Percentiles rank a stretch among this genome's conserved stretches.
Evolutionary conservation across 2,888 invertebrate genomes (phyloP).

Genomic region (Sarcophaga subvicina): DNA sequence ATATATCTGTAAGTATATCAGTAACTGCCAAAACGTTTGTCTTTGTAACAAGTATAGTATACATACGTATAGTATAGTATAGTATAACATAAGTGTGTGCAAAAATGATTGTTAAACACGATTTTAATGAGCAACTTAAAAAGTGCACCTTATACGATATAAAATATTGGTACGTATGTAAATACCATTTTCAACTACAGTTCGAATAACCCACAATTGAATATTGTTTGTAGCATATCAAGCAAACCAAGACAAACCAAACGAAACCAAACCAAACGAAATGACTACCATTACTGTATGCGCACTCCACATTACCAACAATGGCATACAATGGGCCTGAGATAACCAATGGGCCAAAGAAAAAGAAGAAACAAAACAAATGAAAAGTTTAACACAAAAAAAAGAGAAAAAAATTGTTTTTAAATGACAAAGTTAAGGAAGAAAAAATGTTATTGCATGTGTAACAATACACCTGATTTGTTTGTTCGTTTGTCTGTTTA

Average conservation of each 20-base stretch:
- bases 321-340: conserved; percentile 37
- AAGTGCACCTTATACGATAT: conserved; percentile 61
- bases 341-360: conserved; percentile 32
- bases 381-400: conserved; percentile 2
- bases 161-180: conserved; percentile 52
- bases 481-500: conserved; percentile 35
- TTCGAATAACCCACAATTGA: conserved; percentile 10
- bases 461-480: conserved; percentile 77
- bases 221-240: conserved; percentile 46
- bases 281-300: conserved; percentile 16
- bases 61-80: too few species aligned
- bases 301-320: conserved; percentile 26
- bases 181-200: conserved; percentile 25
- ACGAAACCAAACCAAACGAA: not conserved
- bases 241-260: too few species aligned
- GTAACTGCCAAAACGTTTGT: conserved; percentile 61
- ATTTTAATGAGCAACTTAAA: conserved; percentile 72
- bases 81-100: conserved; percentile 32
- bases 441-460: conserved; percentile 64
- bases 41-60: not conserved
- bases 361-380: conserved; percentile 15
- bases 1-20: not conserved
- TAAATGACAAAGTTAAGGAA: not conserved
- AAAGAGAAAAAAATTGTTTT: conserved; percentile 11
- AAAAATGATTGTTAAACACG: conserved; percentile 72